Evolutionary conservation across 53 echinoderm and acorn worm species (phyloP), one percentile per base, ranked within the genome.

Genomic region (Temnopleurus reevesii): DNA sequence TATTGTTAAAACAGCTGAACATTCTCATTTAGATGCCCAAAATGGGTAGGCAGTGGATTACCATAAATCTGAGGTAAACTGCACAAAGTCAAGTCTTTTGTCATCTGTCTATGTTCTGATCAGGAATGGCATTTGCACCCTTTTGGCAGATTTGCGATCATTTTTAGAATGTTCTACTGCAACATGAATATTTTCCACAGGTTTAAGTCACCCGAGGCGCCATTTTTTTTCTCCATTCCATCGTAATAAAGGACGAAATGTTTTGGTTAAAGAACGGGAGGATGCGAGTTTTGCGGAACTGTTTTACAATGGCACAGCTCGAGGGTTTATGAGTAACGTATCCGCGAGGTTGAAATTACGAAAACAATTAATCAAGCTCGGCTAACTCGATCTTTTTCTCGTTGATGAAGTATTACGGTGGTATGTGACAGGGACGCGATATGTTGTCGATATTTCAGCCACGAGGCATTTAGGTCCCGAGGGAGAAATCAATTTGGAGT

Each of bases 331-430:
- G 71, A 71, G 71, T 71, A 71, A 71, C 41, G 41, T 41, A 71
- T 41, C 71, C 41, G 41, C n/a, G 10, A 71, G 71, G 71, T 8
- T 71, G 71, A 71, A 41, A 71, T 41, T 71, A 71, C 71, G 21
- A 71, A 71, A 71, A 71, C 71, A 71, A 71, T 71, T 71, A 71
- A 71, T 71, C 71, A 71, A 71, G 71, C 71, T 41, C n/a, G 18
- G 36, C 71, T 71, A 71, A 71, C 71, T 43, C 71, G 0, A 38
- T 71, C 71, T 19, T 18, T 71, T 21, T 41, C 36, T 23, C 41
- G 5, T 19, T 38, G 43, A 38, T 71, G 21, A 71, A 71, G 9
- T 21, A 41, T 71, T 71, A 71, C 71, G 36, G 38, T 19, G 41
- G 28, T 38, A 41, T 71, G 36, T 71, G 71, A 71, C 71, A 71